Percentiles rank a stretch among this genome's conserved stretches.
These are phyloP conservation scores for Struthio camelus DNA, from an alignment of 2,113 vertebrate species.

Conservation along the genomic window DNA sequence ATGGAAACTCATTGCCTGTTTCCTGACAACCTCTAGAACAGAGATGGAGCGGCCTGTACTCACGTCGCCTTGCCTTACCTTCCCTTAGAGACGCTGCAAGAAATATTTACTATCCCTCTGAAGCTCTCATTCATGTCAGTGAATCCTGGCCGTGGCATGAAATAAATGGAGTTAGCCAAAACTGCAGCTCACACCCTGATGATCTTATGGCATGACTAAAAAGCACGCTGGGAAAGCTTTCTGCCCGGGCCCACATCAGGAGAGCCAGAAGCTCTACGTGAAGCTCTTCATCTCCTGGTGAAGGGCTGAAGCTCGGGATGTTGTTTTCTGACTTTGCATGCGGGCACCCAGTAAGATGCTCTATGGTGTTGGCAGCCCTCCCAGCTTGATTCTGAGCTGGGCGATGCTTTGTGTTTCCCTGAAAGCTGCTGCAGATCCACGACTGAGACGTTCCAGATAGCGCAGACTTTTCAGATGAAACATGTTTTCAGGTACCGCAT, in stretches of 20 bases:
- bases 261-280: neutral
- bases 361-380: neutral
- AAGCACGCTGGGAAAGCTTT: neutral
- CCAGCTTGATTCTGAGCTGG: neutral
- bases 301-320: neutral
- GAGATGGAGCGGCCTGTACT: neutral
- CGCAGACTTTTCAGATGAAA: neutral
- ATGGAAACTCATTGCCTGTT: slow-evolving; percentile 3
- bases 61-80: neutral
- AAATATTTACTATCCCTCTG: slow-evolving; percentile 40
- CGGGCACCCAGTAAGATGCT: neutral
- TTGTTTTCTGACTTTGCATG: neutral
- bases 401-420: neutral
- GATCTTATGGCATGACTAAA: neutral
- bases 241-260: neutral
- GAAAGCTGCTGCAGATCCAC: neutral
- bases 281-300: no score
- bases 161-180: neutral
- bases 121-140: neutral
- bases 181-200: neutral
- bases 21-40: slow-evolving; percentile 7
- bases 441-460: neutral
- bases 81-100: neutral
- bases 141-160: neutral
- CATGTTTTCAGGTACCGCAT: neutral